Evolutionary conservation across 2,113 vertebrate species (phyloP).

Genomic region (Hemicordylus capensis): DNA sequence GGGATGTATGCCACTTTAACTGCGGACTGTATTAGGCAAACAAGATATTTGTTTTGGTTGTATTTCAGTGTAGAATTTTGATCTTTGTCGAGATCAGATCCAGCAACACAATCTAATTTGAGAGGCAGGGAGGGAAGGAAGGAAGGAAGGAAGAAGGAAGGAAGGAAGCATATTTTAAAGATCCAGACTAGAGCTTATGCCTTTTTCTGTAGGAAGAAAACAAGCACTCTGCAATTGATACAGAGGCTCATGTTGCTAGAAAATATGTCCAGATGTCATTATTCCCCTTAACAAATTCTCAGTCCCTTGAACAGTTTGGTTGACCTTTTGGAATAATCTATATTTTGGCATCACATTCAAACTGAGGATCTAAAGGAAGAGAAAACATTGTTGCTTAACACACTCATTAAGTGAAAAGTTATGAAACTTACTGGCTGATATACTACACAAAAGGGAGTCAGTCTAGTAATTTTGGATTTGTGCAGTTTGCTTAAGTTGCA

Average conservation of each 20-base stretch:
- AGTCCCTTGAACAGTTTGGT: slow-evolving; percentile 1
- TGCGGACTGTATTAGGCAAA: background rate
- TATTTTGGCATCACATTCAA: background rate
- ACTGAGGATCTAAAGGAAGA: slow-evolving; percentile 2
- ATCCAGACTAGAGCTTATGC: background rate
- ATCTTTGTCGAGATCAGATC: background rate
- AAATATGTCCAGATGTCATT: background rate
- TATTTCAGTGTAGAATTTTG: background rate
- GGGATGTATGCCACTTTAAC: slow-evolving; percentile 11
- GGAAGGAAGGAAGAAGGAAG: background rate
- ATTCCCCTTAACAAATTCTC: background rate
- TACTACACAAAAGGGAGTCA: no score
- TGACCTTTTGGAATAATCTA: background rate
- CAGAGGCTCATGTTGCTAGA: background rate
- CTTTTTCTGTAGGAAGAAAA: slow-evolving; percentile 18
- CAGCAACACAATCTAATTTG: background rate
- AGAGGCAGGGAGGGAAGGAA: background rate
- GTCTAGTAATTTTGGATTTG: no score
- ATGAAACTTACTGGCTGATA: background rate
- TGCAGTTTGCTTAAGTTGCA: no score
- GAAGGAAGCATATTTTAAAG: slow-evolving; percentile 1
- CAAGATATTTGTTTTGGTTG: background rate
- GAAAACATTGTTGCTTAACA: background rate
- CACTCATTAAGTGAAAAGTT: background rate
- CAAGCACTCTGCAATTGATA: background rate